These are phyloP conservation scores for Pogona vitticeps DNA, from an alignment of 2,113 vertebrate species.

Conservation along the genomic window DNA sequence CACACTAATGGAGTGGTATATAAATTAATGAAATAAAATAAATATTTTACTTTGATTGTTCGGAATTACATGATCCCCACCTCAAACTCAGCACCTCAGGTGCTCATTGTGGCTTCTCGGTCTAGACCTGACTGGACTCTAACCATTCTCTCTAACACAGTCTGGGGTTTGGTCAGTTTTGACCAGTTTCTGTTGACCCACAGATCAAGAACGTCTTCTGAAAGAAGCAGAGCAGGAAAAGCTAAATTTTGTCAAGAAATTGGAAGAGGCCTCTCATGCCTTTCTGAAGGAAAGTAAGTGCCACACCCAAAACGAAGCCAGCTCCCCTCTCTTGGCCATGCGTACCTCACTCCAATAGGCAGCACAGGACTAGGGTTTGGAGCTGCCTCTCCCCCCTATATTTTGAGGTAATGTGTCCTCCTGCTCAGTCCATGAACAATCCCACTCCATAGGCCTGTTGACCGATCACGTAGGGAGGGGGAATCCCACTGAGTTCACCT, in stretches of 20 bases:
- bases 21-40: too few species aligned
- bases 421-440: too few species aligned
- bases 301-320: not conserved
- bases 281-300: conserved; percentile 22
- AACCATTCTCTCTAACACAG: not conserved
- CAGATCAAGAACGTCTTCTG: conserved; percentile 18
- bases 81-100: not conserved
- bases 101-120: not conserved
- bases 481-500: too few species aligned
- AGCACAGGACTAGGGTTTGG: too few species aligned
- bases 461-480: too few species aligned
- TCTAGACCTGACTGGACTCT: not conserved
- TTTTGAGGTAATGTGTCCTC: too few species aligned
- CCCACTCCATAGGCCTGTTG: too few species aligned
- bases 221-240: conserved; percentile 9
- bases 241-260: not conserved
- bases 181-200: not conserved
- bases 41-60: too few species aligned
- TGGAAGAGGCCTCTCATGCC: not conserved
- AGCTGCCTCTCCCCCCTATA: too few species aligned
- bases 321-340: too few species aligned
- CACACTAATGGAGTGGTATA: too few species aligned
- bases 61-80: too few species aligned
- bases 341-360: not conserved
- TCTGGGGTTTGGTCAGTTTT: not conserved